These are phyloP conservation scores for Nomada flava DNA, from an alignment of 2,888 invertebrate species.

Conservation along the genomic window DNA sequence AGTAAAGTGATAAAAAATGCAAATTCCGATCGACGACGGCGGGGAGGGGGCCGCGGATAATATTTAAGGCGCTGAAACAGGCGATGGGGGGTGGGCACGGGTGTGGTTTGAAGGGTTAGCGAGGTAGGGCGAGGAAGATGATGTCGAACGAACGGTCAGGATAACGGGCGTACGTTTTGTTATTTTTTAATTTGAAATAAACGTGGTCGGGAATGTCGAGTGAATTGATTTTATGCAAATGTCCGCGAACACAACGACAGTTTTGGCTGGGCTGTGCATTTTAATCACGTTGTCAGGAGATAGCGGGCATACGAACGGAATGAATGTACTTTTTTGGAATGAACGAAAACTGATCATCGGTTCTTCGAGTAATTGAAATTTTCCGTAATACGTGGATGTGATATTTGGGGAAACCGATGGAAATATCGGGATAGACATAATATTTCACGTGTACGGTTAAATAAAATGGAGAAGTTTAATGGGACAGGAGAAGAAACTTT, in stretches of 20 bases:
- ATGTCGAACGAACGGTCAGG: background rate
- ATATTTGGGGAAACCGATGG: background rate
- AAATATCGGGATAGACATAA: background rate
- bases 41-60: background rate
- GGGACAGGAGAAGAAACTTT: too few relatives aligned
- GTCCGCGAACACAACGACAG: slow-evolving; percentile 17
- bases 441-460: background rate
- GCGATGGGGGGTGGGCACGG: background rate
- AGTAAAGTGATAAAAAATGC: slow-evolving; percentile 45
- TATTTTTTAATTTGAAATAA: slow-evolving; percentile 61
- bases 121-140: slow-evolving; percentile 6
- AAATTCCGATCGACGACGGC: slow-evolving; percentile 18
- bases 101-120: background rate
- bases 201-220: slow-evolving; percentile 23
- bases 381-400: too few relatives aligned
- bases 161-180: slow-evolving; percentile 27
- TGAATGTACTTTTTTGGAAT: slow-evolving; percentile 7
- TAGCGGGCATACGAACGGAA: slow-evolving; percentile 12
- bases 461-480: slow-evolving; percentile 3
- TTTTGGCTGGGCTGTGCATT: slow-evolving; percentile 26
- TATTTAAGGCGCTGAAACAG: background rate
- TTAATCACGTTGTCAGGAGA: slow-evolving; percentile 48
- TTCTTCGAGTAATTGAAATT: too few relatives aligned
- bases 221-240: slow-evolving; percentile 73
- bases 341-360: background rate